Evolutionary conservation across 2,797 vertebrate genomes (phyloP).

Genomic region (Silurus aristotelis): DNA sequence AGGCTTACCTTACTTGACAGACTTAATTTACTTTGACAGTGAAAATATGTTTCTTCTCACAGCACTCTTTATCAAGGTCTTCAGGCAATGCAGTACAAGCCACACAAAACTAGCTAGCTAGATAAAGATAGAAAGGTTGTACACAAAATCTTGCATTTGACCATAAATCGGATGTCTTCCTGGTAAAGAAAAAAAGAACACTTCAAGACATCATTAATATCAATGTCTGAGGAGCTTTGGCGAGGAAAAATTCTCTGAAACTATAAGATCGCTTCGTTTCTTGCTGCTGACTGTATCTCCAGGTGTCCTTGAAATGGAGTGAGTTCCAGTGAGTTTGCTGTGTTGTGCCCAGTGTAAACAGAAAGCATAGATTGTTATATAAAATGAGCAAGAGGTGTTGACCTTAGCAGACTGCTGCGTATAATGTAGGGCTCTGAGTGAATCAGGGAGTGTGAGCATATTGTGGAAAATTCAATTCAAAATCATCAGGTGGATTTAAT

Average conservation of each 20-base stretch:
- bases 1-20: constrained; percentile 9
- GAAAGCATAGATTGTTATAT: constrained; percentile 5
- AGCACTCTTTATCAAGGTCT: neutral
- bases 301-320: constrained; percentile 4
- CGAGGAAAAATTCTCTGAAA: neutral
- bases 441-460: neutral
- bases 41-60: neutral
- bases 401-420: neutral
- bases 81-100: neutral
- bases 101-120: neutral
- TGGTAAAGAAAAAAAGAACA: neutral
- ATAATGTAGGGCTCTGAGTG: neutral
- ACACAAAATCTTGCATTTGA: neutral
- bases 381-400: constrained; percentile 1
- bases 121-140: neutral
- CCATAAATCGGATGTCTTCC: neutral
- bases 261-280: neutral
- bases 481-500: neutral
- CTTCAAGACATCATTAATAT: neutral
- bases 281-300: neutral
- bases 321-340: neutral
- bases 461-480: neutral
- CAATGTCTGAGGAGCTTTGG: neutral
- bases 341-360: constrained; percentile 1
- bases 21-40: neutral